phyloP scores from a whole-genome alignment of 2,113 vertebrate species.

The Cebidichthys violaceus region DNA sequence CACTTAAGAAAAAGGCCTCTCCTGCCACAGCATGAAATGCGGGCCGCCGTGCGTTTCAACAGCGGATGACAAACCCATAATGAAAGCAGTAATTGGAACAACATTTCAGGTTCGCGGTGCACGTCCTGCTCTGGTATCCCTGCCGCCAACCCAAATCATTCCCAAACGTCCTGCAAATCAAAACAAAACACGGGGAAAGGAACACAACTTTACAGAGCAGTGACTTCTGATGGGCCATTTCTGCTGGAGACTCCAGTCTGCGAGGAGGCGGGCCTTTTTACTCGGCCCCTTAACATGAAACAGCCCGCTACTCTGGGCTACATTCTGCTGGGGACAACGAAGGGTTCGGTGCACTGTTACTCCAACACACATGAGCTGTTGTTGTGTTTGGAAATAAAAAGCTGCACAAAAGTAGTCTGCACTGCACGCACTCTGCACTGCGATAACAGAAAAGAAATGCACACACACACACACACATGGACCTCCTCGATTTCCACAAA shows the following conservation, averaged over 20 bases:
- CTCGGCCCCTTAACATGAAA: conserved; percentile 71
- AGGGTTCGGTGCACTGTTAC: conserved; percentile 41
- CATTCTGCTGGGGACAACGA: conserved; percentile 39
- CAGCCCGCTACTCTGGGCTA: conserved; percentile 66
- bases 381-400: conserved; percentile 63
- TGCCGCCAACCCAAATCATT: conserved; percentile 82
- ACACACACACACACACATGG: conserved; percentile 13
- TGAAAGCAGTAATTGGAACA: conserved; percentile 84
- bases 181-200: conserved; percentile 77
- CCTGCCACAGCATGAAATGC: conserved; percentile 77
- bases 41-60: conserved; percentile 65
- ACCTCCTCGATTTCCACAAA: conserved; percentile 35
- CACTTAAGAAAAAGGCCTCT: conserved; percentile 68
- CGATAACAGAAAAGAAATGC: conserved; percentile 19
- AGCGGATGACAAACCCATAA: conserved; percentile 80
- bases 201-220: conserved; percentile 75
- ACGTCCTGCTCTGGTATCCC: conserved; percentile 74
- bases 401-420: conserved; percentile 25
- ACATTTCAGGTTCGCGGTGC: conserved; percentile 75
- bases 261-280: conserved; percentile 59
- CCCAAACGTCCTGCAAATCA: conserved; percentile 83
- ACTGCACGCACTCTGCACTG: conserved; percentile 25
- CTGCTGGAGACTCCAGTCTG: conserved; percentile 74
- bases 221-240: conserved; percentile 79
- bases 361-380: conserved; percentile 34